A percentile compares a stretch with the other conserved stretches of the same genome.
Conservation (phyloP, 2,113 vertebrate species). For the Lipophrys pholis region DNA sequence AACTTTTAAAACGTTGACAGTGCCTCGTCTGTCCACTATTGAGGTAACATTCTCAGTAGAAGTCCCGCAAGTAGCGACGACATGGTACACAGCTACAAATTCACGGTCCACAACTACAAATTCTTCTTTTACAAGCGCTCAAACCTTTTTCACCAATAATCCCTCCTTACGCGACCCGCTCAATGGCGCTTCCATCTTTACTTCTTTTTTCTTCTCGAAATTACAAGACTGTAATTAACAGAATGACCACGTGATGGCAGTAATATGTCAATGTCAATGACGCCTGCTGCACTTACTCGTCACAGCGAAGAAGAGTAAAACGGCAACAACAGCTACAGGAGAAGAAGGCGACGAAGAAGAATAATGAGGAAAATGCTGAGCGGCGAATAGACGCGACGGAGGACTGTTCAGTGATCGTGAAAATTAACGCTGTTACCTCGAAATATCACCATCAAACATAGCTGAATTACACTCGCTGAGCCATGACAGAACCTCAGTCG, state of each 20-base stretch:
- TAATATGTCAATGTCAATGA: neutral
- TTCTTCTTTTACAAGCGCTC: too few relatives aligned
- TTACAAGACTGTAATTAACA: too few relatives aligned
- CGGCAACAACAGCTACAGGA: conserved; percentile 13
- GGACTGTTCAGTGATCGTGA: conserved; percentile 36
- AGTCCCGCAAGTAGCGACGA: too few relatives aligned
- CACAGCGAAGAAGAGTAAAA: conserved; percentile 52
- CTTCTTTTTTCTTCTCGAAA: too few relatives aligned
- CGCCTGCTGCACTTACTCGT: neutral
- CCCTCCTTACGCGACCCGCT: too few relatives aligned
- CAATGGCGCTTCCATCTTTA: too few relatives aligned
- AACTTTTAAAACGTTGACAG: too few relatives aligned
- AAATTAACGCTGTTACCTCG: conserved; percentile 56
- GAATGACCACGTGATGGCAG: conserved; percentile 39
- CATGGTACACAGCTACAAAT: too few relatives aligned
- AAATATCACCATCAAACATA: conserved; percentile 47
- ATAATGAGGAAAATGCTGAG: conserved; percentile 74
- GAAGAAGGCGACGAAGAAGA: conserved; percentile 57
- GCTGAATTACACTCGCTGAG: conserved; percentile 46
- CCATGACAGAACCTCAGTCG: conserved; percentile 96
- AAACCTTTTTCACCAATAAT: too few relatives aligned
- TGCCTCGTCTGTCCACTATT: too few relatives aligned
- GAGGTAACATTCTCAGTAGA: too few relatives aligned
- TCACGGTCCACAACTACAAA: too few relatives aligned
- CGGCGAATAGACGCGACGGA: conserved; percentile 69